phyloP scores from a whole-genome alignment of 2,797 vertebrate species.

The Hydrophis major region DNA sequence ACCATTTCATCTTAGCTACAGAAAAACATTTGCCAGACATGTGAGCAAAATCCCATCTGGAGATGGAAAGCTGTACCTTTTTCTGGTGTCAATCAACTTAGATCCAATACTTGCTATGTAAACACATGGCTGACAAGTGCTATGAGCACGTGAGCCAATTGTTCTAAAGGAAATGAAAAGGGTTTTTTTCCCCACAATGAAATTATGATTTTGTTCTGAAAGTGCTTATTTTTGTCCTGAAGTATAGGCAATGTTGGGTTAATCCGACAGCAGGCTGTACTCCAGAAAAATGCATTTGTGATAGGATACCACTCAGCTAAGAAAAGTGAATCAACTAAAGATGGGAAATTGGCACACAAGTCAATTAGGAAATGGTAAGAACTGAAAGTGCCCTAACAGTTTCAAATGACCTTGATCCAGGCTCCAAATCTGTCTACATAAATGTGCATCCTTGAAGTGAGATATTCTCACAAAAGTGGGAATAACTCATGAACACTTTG shows the following conservation, averaged over 20 bases:
- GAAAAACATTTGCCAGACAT: neutral
- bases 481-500: neutral
- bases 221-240: neutral
- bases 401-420: neutral
- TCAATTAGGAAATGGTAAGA: neutral
- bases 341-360: neutral
- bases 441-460: neutral
- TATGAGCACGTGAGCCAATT: neutral
- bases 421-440: neutral
- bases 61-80: slow-evolving; percentile 6
- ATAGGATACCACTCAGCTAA: neutral
- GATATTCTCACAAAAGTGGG: neutral
- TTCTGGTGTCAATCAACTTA: neutral
- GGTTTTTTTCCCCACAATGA: neutral
- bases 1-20: neutral
- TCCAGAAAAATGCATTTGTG: neutral
- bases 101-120: slow-evolving; percentile 2
- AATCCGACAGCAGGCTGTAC: neutral
- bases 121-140: slow-evolving; percentile 15
- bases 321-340: neutral
- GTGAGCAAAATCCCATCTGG: neutral
- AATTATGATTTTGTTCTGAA: slow-evolving; percentile 12
- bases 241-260: neutral
- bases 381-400: neutral
- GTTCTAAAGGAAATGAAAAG: slow-evolving; percentile 2